phyloP scores from a whole-genome alignment of 2,797 vertebrate genomes.

The Gobionotothen gibberifrons region DNA sequence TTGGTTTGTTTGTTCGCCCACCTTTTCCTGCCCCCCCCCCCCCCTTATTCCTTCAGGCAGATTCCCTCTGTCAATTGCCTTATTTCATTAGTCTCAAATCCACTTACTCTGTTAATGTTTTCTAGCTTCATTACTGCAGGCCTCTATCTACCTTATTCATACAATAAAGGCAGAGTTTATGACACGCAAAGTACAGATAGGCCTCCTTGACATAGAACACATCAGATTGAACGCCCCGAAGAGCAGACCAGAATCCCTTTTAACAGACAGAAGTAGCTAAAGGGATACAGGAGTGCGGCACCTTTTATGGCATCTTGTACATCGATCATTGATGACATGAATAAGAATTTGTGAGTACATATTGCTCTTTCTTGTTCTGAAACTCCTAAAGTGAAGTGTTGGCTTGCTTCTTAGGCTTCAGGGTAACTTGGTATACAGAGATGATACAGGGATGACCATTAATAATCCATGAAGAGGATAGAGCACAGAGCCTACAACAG shows the following conservation, averaged over 20 bases:
- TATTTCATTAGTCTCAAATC: constrained; percentile 68
- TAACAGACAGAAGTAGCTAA: constrained; percentile 24
- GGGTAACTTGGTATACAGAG: constrained; percentile 59
- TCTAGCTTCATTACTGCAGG: constrained; percentile 55
- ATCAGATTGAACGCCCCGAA: constrained; percentile 26
- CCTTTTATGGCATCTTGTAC: constrained; percentile 45
- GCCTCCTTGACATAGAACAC: constrained; percentile 29
- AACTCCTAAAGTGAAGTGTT: constrained; percentile 45
- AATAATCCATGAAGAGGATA: constrained; percentile 78
- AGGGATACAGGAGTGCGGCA: constrained; percentile 27
- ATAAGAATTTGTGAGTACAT: constrained; percentile 51
- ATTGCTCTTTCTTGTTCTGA: constrained; percentile 46
- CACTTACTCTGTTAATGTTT: constrained; percentile 55
- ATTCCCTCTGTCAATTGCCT: constrained; percentile 49
- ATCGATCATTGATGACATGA: constrained; percentile 61
- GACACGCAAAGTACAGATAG: constrained; percentile 29
- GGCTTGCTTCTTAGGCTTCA: constrained; percentile 53
- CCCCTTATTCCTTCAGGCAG: constrained; percentile 34
- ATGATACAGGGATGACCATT: constrained; percentile 71
- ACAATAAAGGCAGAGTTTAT: constrained; percentile 21
- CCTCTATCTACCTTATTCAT: constrained; percentile 35
- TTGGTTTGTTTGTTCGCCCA: constrained; percentile 34
- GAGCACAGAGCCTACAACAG: constrained; percentile 67
- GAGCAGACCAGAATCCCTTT: constrained; percentile 17
- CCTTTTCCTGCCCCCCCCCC: constrained; percentile 17